Conservation (phyloP, 2,797 vertebrate genomes). For the Mormyrus hasselquistii region DNA sequence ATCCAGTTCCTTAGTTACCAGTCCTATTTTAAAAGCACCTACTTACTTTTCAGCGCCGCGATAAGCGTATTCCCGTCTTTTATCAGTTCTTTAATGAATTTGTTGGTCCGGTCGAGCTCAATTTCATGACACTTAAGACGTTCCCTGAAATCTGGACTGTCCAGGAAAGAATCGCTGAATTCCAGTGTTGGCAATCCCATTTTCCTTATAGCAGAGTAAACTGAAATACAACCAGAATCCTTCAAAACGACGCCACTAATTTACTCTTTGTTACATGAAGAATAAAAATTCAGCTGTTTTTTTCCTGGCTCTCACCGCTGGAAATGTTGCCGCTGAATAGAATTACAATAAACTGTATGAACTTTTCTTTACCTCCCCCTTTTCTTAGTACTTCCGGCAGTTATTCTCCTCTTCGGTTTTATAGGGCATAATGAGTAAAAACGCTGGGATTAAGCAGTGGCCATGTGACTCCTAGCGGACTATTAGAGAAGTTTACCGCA, state of each 20-base stretch:
- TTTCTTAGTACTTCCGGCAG: slow-evolving; percentile 21
- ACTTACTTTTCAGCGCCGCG: slow-evolving; percentile 83
- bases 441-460: background rate
- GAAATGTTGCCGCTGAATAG: slow-evolving; percentile 8
- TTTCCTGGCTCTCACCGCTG: background rate
- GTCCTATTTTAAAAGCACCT: background rate
- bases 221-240: background rate
- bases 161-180: slow-evolving; percentile 92
- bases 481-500: background rate
- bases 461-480: background rate
- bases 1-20: background rate
- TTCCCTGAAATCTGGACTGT: slow-evolving; percentile 93
- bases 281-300: background rate
- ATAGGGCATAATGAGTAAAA: background rate
- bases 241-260: too few relatives aligned
- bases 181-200: slow-evolving; percentile 95
- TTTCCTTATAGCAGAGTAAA: background rate
- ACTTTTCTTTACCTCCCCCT: slow-evolving; percentile 19
- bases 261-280: background rate
- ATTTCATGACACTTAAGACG: slow-evolving; percentile 90
- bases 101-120: slow-evolving; percentile 90
- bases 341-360: slow-evolving; percentile 16
- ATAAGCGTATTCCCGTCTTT: slow-evolving; percentile 93
- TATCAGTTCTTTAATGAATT: slow-evolving; percentile 94
- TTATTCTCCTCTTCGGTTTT: background rate